Evolutionary conservation across 92 coral and sea anemone genomes (phyloP).

Genomic region (Scolanthus callimorphus): DNA sequence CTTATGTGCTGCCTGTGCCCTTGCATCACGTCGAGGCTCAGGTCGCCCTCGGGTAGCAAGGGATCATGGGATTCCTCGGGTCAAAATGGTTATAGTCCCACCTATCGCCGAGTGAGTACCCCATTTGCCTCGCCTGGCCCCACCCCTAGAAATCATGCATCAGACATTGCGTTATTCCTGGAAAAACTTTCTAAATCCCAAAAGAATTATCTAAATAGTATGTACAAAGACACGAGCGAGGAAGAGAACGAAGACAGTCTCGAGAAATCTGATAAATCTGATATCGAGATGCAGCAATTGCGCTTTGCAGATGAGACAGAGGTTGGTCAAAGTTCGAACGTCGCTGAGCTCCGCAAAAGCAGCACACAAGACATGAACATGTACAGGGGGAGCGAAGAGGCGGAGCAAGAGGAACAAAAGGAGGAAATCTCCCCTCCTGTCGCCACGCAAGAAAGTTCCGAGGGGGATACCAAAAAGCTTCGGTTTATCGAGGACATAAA

Average conservation of each 20-base stretch:
- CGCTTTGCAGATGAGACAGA: background rate
- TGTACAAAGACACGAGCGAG: background rate
- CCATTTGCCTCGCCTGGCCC: background rate
- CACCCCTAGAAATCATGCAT: background rate
- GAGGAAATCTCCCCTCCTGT: too few species aligned
- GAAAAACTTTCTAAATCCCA: too few species aligned
- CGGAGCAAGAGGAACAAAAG: too few species aligned
- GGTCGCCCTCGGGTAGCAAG: conserved; percentile 47
- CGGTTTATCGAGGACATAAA: too few species aligned
- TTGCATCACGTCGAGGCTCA: conserved; percentile 17
- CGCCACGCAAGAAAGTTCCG: too few species aligned
- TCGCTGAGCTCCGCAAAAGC: too few species aligned
- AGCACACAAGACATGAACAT: background rate
- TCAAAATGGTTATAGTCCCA: background rate
- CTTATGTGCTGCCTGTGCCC: conserved; percentile 57
- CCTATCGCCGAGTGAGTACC: background rate
- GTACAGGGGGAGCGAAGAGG: too few species aligned
- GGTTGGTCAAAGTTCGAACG: background rate
- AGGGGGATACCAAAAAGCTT: too few species aligned
- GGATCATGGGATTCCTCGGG: conserved; percentile 53
- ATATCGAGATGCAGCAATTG: background rate
- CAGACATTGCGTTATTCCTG: background rate
- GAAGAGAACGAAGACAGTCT: background rate
- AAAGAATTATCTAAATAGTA: background rate
- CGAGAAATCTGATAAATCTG: too few species aligned